Conservation (phyloP, 2,113 vertebrate genomes). For the Daubentonia madagascariensis region DNA sequence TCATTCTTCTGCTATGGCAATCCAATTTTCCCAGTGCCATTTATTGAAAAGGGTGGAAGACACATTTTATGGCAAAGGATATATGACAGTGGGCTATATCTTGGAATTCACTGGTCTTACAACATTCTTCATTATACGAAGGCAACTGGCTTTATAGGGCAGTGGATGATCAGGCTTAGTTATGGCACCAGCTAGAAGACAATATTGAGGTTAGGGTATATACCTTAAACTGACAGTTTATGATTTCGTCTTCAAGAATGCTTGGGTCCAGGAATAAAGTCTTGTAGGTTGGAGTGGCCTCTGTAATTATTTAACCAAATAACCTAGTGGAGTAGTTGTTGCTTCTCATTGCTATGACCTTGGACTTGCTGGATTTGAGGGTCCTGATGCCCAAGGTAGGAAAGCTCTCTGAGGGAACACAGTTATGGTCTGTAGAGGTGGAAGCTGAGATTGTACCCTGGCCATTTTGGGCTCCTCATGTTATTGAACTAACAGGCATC, state of each 20-base stretch:
- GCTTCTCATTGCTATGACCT: neutral
- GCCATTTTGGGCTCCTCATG: neutral
- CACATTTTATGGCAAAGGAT: neutral
- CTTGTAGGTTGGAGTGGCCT: neutral
- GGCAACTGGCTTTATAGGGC: neutral
- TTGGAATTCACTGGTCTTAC: neutral
- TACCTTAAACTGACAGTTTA: neutral
- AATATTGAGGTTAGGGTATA: neutral
- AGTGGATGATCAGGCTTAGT: neutral
- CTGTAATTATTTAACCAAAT: neutral
- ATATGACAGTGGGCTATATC: neutral
- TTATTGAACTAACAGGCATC: neutral
- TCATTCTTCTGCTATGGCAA: too few species aligned
- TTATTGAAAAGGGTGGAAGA: neutral
- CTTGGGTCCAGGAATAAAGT: neutral
- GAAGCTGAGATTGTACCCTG: neutral
- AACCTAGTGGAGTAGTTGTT: neutral
- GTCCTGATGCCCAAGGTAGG: neutral
- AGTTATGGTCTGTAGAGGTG: neutral
- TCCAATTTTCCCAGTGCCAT: too few species aligned
- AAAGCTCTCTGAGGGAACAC: neutral
- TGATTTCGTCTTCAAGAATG: neutral
- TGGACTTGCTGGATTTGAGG: neutral
- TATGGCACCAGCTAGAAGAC: neutral
- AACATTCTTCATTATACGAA: neutral